phyloP scores from a whole-genome alignment of 2,888 invertebrate species.

The Ormyrus rosae region DNA sequence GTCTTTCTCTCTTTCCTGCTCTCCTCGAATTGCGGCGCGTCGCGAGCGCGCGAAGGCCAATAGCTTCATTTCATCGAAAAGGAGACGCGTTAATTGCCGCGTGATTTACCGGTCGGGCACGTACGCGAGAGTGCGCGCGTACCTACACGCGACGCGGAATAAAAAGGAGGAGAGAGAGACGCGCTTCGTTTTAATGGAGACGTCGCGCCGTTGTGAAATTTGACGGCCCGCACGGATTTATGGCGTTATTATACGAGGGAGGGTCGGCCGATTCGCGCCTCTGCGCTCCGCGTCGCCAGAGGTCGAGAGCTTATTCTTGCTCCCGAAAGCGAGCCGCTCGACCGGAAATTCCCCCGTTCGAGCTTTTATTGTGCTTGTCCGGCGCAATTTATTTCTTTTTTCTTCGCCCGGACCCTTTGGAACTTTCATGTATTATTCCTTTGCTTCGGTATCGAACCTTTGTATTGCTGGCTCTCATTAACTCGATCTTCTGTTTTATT shows the following conservation, averaged over 20 bases:
- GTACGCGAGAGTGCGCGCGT: not conserved
- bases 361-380: constrained; percentile 20
- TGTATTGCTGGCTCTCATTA: too few species aligned
- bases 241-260: constrained; percentile 60
- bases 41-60: constrained; percentile 5
- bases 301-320: not conserved
- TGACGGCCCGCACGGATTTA: constrained; percentile 60
- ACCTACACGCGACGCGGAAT: too few species aligned
- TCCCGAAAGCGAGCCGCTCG: not conserved
- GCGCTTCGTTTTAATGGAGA: constrained; percentile 44
- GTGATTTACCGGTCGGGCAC: constrained; percentile 66
- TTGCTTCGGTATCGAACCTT: too few species aligned
- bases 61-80: constrained; percentile 12
- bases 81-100: constrained; percentile 34
- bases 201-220: constrained; percentile 58
- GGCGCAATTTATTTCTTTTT: constrained; percentile 16
- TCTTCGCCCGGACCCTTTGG: too few species aligned
- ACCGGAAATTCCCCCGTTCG: constrained; percentile 32
- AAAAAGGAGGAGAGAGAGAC: not conserved
- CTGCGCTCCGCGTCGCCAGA: constrained; percentile 1
- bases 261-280: constrained; percentile 41
- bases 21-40: not conserved
- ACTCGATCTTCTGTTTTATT: too few species aligned
- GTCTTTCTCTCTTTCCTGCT: too few species aligned
- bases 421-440: too few species aligned